Percentiles rank a stretch among this genome's conserved stretches.
Evolutionary conservation across 1,140 invertebrate genomes (phyloP).

Genomic region (Ceratosolen fusciceps): DNA sequence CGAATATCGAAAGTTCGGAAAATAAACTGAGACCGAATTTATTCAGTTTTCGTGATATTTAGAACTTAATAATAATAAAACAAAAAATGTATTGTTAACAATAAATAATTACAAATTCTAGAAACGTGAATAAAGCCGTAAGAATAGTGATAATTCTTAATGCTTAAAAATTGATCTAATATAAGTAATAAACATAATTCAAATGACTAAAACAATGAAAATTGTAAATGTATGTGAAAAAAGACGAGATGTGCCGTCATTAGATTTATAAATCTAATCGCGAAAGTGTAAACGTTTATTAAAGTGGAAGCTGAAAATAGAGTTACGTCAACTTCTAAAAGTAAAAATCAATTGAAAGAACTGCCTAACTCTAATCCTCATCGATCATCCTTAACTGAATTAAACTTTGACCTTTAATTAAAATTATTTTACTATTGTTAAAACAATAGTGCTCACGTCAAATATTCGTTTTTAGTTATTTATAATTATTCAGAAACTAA

Average conservation of each 20-base stretch:
- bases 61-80: too few relatives aligned
- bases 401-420: conserved; percentile 20
- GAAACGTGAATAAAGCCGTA: too few relatives aligned
- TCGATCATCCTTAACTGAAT: conserved; percentile 25
- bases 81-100: too few relatives aligned
- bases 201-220: too few relatives aligned
- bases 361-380: background rate
- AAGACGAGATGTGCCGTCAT: background rate
- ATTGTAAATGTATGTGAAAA: too few relatives aligned
- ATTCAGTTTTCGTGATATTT: too few relatives aligned
- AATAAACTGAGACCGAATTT: background rate
- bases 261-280: background rate
- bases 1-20: background rate
- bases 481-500: background rate
- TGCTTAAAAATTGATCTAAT: too few relatives aligned
- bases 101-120: too few relatives aligned
- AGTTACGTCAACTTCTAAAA: conserved; percentile 3
- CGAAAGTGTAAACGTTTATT: background rate
- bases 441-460: too few relatives aligned
- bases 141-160: too few relatives aligned
- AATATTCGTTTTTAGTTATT: background rate
- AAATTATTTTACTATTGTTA: too few relatives aligned
- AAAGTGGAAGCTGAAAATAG: background rate
- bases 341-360: conserved; percentile 3
- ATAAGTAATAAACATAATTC: background rate